Evolutionary conservation across 2,797 vertebrate species (phyloP), one percentile per base, ranked within the genome.

Genomic region (Acanthopagrus latus): DNA sequence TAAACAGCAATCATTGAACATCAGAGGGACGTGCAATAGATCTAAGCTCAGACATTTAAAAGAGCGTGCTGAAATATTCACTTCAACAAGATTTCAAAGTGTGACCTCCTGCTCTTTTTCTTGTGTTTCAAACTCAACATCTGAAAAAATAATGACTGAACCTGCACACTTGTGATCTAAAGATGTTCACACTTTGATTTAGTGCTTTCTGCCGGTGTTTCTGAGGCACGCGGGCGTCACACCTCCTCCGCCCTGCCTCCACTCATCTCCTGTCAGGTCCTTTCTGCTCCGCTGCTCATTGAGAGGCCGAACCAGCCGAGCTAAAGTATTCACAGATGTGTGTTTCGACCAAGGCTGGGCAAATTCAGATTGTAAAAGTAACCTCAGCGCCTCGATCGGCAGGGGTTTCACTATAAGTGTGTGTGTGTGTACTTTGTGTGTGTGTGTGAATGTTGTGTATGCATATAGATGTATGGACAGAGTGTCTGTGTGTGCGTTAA

Each of bases 301-400:
- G 85, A 88, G 82, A 72, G 66, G 80, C 81, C 71, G 33, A 67
- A 85, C 68, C 59, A 65, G 81, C 75, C 63, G 5, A 63, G 67
- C 73, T 67, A 78, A 92, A 94, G 85, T 86, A 16, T 43, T 93
- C 81, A 72, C 93, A 94, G 91, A 94, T 94, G 91, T 92, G 82
- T 41, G 79, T 79, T 86, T 80, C 87, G 70, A 60, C 83, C 51
- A 60, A 76, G 78, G 72, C 69, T 1, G 67, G 59, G 82, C 74
- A 54, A 87, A 7, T 89, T 92, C 89, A 87, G 80, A 76, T 82
- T 82, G 83, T 91, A 86, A 93, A 93, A 86, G 78, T 27, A 86
- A 84, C 80, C 74, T 70, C 76, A 55, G 48, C 8, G 41, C 65
- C 82, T 76, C 67, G 78, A 90, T 90, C 75, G n/a, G 82, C 78